These are phyloP conservation scores for Sminthurides aquaticus DNA, from an alignment of 2,888 invertebrate genomes.

Conservation along the genomic window DNA sequence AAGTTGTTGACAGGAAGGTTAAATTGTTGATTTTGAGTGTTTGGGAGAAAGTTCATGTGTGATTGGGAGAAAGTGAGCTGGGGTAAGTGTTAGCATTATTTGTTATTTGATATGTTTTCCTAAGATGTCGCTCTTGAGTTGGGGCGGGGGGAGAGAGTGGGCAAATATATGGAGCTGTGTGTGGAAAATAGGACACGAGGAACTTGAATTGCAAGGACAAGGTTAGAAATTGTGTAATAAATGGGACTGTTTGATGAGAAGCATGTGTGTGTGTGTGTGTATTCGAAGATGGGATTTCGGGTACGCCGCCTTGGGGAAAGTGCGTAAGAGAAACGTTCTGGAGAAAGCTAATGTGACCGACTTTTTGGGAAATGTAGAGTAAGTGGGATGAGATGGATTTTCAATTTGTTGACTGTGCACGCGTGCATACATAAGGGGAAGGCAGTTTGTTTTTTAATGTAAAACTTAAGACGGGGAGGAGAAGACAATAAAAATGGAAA, in stretches of 20 bases:
- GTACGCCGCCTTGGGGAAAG: not conserved
- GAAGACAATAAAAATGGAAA: conserved; percentile 6
- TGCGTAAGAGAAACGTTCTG: not conserved
- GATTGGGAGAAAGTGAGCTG: not conserved
- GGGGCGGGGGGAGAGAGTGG: too few species aligned
- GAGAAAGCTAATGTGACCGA: conserved; percentile 1
- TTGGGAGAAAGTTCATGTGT: not conserved
- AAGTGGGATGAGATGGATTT: not conserved
- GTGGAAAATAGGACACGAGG: not conserved
- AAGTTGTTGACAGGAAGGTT: not conserved
- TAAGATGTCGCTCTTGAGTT: too few species aligned
- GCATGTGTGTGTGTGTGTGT: not conserved
- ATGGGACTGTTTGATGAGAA: not conserved
- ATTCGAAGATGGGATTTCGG: not conserved
- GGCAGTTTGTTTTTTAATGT: not conserved
- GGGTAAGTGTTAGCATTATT: not conserved
- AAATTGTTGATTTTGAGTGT: not conserved
- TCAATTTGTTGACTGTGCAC: not conserved
- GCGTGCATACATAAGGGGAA: not conserved
- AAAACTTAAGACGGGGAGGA: not conserved
- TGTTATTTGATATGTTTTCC: not conserved
- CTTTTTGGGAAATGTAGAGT: not conserved
- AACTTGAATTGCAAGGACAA: not conserved
- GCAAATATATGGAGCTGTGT: too few species aligned
- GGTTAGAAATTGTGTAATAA: not conserved